A percentile compares a stretch with the other conserved stretches of the same genome.
Conservation (phyloP, 2,888 invertebrate species). For the Nemotelus pantherinus region DNA sequence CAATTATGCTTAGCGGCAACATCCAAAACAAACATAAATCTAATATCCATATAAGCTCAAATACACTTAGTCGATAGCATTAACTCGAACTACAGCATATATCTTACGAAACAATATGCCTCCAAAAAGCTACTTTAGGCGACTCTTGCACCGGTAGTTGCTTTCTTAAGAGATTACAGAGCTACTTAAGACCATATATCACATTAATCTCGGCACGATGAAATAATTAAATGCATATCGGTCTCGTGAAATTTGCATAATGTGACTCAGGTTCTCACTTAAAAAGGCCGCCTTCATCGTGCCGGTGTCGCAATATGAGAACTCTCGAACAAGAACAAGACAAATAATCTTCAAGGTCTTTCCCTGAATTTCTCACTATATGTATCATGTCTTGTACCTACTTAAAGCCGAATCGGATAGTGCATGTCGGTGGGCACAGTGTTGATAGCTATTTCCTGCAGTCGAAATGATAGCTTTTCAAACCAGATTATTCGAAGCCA, state of each 20-base stretch:
- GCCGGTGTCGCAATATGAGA: background rate
- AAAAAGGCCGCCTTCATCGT: background rate
- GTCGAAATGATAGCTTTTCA: background rate
- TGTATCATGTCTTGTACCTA: background rate
- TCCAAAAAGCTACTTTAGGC: background rate
- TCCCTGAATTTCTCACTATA: background rate
- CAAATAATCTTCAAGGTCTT: slow-evolving; percentile 39
- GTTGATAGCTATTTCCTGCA: background rate
- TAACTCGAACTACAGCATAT: too few species aligned
- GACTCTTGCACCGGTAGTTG: slow-evolving; percentile 11
- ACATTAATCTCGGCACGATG: slow-evolving; percentile 40
- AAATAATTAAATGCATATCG: slow-evolving; percentile 41
- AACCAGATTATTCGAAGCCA: background rate
- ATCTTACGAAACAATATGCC: too few species aligned
- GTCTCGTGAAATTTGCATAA: slow-evolving; percentile 38
- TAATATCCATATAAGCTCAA: too few species aligned
- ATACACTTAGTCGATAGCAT: too few species aligned
- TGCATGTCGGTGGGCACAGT: background rate
- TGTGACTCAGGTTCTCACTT: slow-evolving; percentile 31
- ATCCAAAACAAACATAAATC: too few species aligned
- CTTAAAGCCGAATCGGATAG: too few species aligned
- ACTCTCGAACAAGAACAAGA: background rate
- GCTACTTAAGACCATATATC: slow-evolving; percentile 40
- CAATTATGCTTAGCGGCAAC: too few species aligned
- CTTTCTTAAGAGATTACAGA: slow-evolving; percentile 19